Conservation (phyloP, 2,113 vertebrate species). For the Trachemys scripta region DNA sequence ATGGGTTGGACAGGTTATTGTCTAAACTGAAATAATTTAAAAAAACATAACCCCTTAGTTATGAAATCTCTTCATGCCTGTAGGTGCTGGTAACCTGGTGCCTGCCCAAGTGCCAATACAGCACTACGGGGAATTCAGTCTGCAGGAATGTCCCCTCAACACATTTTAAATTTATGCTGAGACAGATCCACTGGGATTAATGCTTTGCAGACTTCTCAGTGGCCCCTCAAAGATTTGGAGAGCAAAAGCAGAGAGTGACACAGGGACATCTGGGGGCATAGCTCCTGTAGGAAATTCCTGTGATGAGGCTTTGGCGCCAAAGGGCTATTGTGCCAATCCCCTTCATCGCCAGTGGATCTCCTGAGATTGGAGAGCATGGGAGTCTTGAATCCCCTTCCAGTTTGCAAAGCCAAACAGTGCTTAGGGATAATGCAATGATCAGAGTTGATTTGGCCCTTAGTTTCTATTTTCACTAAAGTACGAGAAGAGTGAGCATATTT, state of each 20-base stretch:
- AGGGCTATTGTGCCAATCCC: accelerated
- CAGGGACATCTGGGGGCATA: background rate
- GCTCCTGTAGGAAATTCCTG: background rate
- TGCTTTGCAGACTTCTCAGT: background rate
- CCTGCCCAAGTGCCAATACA: background rate
- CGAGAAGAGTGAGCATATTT: background rate
- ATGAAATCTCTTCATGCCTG: background rate
- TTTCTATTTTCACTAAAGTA: background rate
- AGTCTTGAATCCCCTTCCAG: background rate
- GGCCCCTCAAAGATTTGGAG: background rate
- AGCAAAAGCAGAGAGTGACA: background rate
- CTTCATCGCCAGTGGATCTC: background rate
- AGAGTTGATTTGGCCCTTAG: background rate
- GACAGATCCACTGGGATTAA: background rate
- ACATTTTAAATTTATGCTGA: background rate
- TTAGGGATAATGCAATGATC: background rate
- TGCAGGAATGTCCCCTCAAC: background rate
- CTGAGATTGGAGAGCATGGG: background rate
- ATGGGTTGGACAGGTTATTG: background rate
- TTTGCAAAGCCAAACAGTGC: background rate
- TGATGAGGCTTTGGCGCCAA: background rate
- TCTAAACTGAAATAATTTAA: background rate
- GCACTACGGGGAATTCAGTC: background rate
- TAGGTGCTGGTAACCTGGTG: background rate
- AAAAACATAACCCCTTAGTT: background rate